A percentile compares a stretch with the other conserved stretches of the same genome.
phyloP scores from a whole-genome alignment of 1,140 invertebrate genomes.

The Pemphigus obesinymphae region DNA sequence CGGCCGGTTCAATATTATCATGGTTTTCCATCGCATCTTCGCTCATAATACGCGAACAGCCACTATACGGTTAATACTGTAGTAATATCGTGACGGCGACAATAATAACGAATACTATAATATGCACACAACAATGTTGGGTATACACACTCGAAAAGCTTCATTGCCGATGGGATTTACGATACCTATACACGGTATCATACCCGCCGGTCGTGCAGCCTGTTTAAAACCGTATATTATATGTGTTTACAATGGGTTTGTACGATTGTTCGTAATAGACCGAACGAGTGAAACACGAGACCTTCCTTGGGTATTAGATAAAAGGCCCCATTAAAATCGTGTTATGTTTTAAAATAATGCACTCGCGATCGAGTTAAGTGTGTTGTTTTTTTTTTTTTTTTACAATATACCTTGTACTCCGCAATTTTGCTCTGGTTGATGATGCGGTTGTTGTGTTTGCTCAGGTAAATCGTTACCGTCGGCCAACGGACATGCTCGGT shows the following conservation, averaged over 20 bases:
- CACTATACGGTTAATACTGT: background rate
- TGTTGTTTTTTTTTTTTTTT: too few relatives aligned
- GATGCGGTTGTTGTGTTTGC: conserved; percentile 7
- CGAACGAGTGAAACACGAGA: background rate
- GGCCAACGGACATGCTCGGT: background rate
- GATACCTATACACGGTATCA: background rate
- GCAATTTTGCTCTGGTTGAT: conserved; percentile 33
- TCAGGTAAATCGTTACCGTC: background rate
- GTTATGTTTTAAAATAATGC: background rate
- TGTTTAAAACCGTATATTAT: too few relatives aligned
- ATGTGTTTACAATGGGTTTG: background rate
- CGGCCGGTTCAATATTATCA: background rate
- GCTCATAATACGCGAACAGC: background rate
- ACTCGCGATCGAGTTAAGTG: background rate
- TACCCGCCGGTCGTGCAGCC: background rate
- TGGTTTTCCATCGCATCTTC: background rate
- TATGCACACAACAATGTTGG: background rate
- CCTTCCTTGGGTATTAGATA: background rate
- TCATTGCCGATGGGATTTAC: background rate
- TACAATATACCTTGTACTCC: conserved; percentile 22
- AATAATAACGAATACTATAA: background rate
- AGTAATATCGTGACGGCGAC: background rate
- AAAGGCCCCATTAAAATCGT: background rate
- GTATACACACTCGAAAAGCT: background rate
- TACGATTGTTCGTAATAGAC: conserved; percentile 5